phyloP scores from a whole-genome alignment of 2,888 invertebrate genomes.

The Tetropium fuscum region DNA sequence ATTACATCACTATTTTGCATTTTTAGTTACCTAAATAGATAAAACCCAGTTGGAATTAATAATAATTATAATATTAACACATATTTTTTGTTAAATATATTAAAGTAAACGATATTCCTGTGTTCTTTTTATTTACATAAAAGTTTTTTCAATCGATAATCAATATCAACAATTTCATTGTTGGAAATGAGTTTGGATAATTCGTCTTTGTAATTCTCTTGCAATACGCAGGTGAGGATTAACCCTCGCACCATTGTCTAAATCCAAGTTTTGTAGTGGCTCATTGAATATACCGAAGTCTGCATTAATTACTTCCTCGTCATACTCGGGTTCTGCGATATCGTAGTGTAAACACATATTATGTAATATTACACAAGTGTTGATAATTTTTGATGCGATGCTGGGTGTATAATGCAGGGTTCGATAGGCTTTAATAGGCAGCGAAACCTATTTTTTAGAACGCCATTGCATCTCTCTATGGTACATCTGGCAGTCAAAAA shows the following conservation, averaged over 20 bases:
- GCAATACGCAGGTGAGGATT: background rate
- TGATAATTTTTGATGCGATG: background rate
- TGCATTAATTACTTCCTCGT: background rate
- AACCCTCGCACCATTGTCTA: background rate
- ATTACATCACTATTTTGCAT: too few relatives aligned
- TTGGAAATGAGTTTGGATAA: background rate
- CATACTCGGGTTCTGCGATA: background rate
- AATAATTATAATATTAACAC: too few relatives aligned
- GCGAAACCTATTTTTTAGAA: background rate
- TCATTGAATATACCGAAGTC: background rate
- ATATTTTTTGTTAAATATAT: too few relatives aligned
- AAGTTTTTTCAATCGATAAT: background rate
- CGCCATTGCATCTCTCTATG: background rate
- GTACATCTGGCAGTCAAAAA: background rate
- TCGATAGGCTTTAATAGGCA: background rate
- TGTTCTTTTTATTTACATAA: background rate
- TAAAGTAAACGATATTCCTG: too few relatives aligned
- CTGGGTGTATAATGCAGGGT: background rate
- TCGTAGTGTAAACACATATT: background rate
- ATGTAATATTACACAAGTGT: background rate
- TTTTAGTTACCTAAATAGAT: too few relatives aligned
- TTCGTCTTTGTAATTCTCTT: background rate
- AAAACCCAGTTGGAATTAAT: too few relatives aligned
- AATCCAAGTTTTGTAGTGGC: background rate
- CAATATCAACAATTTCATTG: too few relatives aligned